phyloP scores from a whole-genome alignment of 2,888 invertebrate genomes.

The Drosophila falleni region DNA sequence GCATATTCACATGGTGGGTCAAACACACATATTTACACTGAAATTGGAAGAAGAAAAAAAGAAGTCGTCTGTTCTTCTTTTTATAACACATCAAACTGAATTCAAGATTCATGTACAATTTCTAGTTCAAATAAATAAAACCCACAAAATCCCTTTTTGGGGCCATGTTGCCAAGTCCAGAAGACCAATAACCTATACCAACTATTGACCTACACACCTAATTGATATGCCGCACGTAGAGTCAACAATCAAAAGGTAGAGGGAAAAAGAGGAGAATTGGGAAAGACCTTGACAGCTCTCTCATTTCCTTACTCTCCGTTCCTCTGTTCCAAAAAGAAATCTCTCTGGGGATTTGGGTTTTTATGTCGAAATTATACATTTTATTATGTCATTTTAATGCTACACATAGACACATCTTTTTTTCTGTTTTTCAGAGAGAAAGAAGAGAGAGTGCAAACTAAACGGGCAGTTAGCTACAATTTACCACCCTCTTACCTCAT shows the following conservation, averaged over 20 bases:
- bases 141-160: conserved; percentile 17
- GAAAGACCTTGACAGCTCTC: not conserved
- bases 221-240: conserved; percentile 69
- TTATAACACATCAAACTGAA: conserved; percentile 32
- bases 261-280: not conserved
- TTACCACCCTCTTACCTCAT: not conserved
- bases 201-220: conserved; percentile 72
- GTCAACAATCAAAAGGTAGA: conserved; percentile 59
- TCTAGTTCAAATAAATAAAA: conserved; percentile 50
- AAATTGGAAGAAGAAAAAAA: not conserved
- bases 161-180: conserved; percentile 22
- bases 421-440: not conserved
- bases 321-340: conserved; percentile 23
- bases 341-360: conserved; percentile 67
- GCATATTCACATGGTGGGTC: not conserved
- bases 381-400: conserved; percentile 74
- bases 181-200: conserved; percentile 14
- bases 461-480: conserved; percentile 43
- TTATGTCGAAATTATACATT: conserved; percentile 77
- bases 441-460: conserved; percentile 53
- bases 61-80: conserved; percentile 14
- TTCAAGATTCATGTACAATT: conserved; percentile 53
- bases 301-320: conserved; percentile 1
- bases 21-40: not conserved
- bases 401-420: conserved; percentile 26